Conservation (phyloP, 2,888 invertebrate species). For the Ochropleura plecta region DNA sequence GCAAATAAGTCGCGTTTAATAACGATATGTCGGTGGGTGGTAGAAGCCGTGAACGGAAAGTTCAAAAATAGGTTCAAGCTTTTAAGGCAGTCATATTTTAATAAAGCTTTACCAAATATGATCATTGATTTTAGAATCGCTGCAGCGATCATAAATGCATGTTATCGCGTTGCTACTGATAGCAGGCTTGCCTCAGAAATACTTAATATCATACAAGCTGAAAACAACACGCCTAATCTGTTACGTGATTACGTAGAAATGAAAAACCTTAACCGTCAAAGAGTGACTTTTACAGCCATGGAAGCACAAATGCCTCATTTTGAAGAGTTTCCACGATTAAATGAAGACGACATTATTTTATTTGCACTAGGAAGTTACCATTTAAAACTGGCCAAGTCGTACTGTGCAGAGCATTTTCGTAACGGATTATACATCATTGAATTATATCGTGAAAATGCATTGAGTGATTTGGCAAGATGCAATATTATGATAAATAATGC, state of each 20-base stretch:
- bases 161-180: background rate
- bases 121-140: no score
- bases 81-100: no score
- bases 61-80: background rate
- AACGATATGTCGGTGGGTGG: conserved; percentile 8
- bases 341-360: conserved; percentile 1
- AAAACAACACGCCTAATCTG: conserved; percentile 8
- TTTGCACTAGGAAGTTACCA: background rate
- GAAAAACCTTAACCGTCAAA: conserved; percentile 6
- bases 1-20: conserved; percentile 10
- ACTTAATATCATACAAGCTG: background rate
- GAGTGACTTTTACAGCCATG: background rate
- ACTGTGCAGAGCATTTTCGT: conserved; percentile 1
- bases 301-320: no score
- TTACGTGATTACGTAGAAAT: conserved; percentile 1
- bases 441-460: conserved; percentile 18
- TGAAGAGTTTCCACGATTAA: background rate
- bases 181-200: background rate
- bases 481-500: conserved; percentile 24
- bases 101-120: no score
- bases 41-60: conserved; percentile 4
- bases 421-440: conserved; percentile 6
- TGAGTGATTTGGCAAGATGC: conserved; percentile 16
- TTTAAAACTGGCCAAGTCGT: conserved; percentile 8
- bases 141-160: background rate